Base-by-base conservation (phyloP, 2,113 vertebrate species). In the Hippocampus mohnikei region DNA sequence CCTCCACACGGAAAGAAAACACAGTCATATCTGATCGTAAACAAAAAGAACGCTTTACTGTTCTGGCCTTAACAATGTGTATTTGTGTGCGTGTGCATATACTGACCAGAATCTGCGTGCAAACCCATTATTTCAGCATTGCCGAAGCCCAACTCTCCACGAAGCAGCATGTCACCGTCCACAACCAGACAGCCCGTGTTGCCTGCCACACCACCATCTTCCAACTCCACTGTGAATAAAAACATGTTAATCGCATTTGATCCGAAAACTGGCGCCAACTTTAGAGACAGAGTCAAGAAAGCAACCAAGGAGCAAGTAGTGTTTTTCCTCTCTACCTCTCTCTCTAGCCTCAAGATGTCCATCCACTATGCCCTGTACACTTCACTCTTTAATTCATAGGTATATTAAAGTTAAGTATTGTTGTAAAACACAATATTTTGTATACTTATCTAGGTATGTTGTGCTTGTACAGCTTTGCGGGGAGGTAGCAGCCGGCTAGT, bases 121-220 rank as follows among this genome's bases (percentile, higher is more conserved):
- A 90, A 81, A 0, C 87, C 80, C 70, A 89, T 77, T 71, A 91
- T 86, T 70, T 88, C 87, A 0, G 88, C 76, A 77, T 87, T 87
- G 65, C 72, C 87, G 12, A 91, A 87, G 81, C 84, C 86, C 82
- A 90, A 81, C 56, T 89, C 87, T 41, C 85, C 84, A 3, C 79
- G 87, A 58, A 88, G 73, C 73, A 89, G 79, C 82, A 91, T 84
- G 86, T 90, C 90, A 11, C 82, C 86, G 44, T 90, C 88, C 84
- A 90, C 61, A 5, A 85, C 85, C 71, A 88, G 74, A 61, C 88
- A 87, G 62, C 79, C 55, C 0, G 85, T 76, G 12, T 89, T 84
- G 18, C 76, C 85, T 48, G 73, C 70, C 76, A 72, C 75, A 8
- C 65, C 23, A 4, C 71, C 84, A 5, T 79, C 85, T 63, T 82